Evolutionary conservation across 2,113 vertebrate species (phyloP).

Genomic region (Bos taurus): DNA sequence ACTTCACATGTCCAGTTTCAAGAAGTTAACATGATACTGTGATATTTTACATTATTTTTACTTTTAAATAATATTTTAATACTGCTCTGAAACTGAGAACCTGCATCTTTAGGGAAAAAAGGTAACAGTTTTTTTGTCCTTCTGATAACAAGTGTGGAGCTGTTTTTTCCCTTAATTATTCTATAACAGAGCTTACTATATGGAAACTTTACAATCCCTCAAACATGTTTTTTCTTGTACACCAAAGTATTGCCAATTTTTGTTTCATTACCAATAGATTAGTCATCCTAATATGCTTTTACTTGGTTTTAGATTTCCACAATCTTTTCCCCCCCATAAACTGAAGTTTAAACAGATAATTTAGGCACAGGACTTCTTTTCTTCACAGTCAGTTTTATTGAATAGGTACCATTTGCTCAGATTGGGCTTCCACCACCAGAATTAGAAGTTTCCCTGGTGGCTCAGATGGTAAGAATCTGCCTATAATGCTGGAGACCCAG

Average conservation of each 20-base stretch:
- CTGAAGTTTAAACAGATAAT: background rate
- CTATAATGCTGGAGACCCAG: background rate
- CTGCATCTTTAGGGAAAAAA: background rate
- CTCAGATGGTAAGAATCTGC: background rate
- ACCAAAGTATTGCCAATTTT: background rate
- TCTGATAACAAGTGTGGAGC: background rate
- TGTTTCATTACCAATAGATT: background rate
- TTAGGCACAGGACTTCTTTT: background rate
- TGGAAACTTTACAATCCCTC: background rate
- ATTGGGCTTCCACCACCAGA: background rate
- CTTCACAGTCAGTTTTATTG: background rate
- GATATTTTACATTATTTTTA: background rate
- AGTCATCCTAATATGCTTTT: slow-evolving; percentile 3
- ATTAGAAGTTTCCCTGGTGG: background rate
- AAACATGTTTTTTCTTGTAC: background rate
- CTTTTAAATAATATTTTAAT: slow-evolving; percentile 35
- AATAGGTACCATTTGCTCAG: background rate
- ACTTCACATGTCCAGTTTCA: background rate
- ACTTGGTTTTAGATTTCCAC: slow-evolving; percentile 5
- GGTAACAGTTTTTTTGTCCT: background rate
- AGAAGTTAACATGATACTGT: background rate
- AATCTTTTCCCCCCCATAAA: background rate
- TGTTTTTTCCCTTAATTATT: background rate
- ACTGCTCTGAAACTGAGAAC: background rate
- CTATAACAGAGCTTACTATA: background rate